A percentile compares a stretch with the other conserved stretches of the same genome.
These are phyloP conservation scores for Chamaetylas fuelleborni DNA, from an alignment of 2,113 vertebrate species.

Conservation along the genomic window DNA sequence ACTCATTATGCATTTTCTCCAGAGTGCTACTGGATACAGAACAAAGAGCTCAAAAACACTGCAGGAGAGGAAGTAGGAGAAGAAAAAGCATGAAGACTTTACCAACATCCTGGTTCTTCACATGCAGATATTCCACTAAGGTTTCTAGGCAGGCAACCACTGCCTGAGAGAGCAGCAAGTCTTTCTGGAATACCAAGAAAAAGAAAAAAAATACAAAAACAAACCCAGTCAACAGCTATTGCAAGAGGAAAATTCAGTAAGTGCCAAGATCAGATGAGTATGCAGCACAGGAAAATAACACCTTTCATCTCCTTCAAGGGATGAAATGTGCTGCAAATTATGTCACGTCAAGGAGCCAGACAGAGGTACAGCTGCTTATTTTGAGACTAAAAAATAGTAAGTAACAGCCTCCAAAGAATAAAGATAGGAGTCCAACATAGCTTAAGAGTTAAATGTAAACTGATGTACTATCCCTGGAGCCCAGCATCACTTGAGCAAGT, in stretches of 20 bases:
- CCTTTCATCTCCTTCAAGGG: conserved; percentile 4
- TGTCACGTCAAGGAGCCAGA: conserved; percentile 7
- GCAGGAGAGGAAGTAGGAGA: background rate
- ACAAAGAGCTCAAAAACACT: conserved; percentile 20
- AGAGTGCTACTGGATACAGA: background rate
- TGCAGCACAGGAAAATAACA: conserved; percentile 22
- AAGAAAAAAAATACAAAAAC: background rate
- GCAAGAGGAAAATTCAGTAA: background rate
- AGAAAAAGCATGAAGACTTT: conserved; percentile 29
- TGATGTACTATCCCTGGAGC: background rate
- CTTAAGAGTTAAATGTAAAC: background rate
- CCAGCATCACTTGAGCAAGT: background rate
- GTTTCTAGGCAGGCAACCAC: conserved; percentile 85
- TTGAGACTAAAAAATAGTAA: background rate
- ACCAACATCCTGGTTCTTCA: conserved; percentile 79
- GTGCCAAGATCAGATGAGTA: conserved; percentile 1
- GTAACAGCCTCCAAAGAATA: background rate
- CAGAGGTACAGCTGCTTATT: background rate
- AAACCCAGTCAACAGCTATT: background rate
- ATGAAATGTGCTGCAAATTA: background rate
- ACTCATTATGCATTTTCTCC: background rate
- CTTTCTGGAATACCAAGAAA: conserved; percentile 78
- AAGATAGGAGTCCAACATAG: background rate
- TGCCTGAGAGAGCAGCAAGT: conserved; percentile 80
- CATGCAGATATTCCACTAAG: conserved; percentile 82